Evolutionary conservation across 1,140 invertebrate species (phyloP).

Genomic region (Odontomachus brunneus): DNA sequence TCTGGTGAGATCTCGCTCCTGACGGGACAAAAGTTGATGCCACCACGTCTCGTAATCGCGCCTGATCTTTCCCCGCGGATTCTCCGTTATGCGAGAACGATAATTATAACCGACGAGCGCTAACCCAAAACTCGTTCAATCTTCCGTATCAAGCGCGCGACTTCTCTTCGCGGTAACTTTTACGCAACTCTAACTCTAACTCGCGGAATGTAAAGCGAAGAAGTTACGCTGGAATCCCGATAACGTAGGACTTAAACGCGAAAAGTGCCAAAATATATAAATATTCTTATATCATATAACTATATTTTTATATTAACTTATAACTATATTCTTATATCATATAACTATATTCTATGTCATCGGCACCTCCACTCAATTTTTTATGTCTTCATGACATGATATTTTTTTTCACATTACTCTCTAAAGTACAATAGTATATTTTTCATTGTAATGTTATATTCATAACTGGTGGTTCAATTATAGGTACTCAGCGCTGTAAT

Average conservation of each 20-base stretch:
- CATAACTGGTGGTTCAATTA: too few species aligned
- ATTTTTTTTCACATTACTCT: too few species aligned
- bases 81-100: constrained; percentile 7
- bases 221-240: not conserved
- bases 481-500: too few species aligned
- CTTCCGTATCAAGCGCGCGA: constrained; percentile 1
- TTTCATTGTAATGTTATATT: too few species aligned
- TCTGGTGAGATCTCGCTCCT: not conserved
- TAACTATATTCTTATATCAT: too few species aligned
- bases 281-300: too few species aligned
- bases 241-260: not conserved
- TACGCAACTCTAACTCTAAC: not conserved
- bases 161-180: not conserved
- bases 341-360: too few species aligned
- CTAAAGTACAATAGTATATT: too few species aligned
- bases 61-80: not conserved
- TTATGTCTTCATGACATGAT: too few species aligned
- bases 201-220: constrained; percentile 1
- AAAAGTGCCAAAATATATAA: not conserved
- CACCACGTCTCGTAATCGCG: constrained; percentile 7
- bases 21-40: constrained; percentile 21
- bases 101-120: constrained; percentile 31
- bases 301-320: too few species aligned
- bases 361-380: too few species aligned
- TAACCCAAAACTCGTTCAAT: constrained; percentile 17